phyloP scores from a whole-genome alignment of 1,140 invertebrate species.

The Himalopsyche phryganea region DNA sequence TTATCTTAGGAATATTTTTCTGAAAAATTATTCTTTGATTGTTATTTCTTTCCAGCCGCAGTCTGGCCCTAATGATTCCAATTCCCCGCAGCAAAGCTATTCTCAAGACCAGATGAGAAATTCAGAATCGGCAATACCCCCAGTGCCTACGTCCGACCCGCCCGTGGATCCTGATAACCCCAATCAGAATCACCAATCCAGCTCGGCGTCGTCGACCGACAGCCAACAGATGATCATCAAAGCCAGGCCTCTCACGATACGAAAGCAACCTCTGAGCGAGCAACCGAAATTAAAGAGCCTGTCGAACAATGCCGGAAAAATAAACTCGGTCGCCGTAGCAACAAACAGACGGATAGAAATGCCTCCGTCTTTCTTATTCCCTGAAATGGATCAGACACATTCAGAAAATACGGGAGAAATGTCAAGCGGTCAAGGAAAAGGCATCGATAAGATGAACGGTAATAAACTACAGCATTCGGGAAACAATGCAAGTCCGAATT shows the following conservation, averaged over 20 bases:
- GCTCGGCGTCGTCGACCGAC: conserved; percentile 21
- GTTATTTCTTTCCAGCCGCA: conserved; percentile 8
- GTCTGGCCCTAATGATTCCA: conserved; percentile 13
- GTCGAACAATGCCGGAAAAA: conserved; percentile 49
- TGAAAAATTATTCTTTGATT: too few relatives aligned
- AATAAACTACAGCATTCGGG: conserved; percentile 33
- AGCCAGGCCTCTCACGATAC: conserved; percentile 72
- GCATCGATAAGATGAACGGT: conserved; percentile 31
- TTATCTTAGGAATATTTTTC: too few relatives aligned
- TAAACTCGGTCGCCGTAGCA: conserved; percentile 60
- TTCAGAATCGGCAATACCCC: conserved; percentile 5
- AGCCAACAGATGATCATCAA: conserved; percentile 67
- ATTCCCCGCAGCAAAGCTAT: conserved; percentile 3
- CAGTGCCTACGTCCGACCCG: conserved; percentile 27
- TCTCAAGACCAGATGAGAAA: not conserved
- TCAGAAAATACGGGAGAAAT: conserved; percentile 38
- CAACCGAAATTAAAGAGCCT: conserved; percentile 69
- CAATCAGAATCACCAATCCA: conserved; percentile 24
- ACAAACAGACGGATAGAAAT: conserved; percentile 76
- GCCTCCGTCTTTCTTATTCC: conserved; percentile 76
- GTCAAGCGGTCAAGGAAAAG: conserved; percentile 42
- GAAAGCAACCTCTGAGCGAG: conserved; percentile 71
- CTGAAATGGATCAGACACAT: conserved; percentile 60
- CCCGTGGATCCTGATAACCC: conserved; percentile 14
- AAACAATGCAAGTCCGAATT: conserved; percentile 27